phyloP scores from a whole-genome alignment of 2,113 vertebrate genomes.

The Paradoxurus hermaphroditus region DNA sequence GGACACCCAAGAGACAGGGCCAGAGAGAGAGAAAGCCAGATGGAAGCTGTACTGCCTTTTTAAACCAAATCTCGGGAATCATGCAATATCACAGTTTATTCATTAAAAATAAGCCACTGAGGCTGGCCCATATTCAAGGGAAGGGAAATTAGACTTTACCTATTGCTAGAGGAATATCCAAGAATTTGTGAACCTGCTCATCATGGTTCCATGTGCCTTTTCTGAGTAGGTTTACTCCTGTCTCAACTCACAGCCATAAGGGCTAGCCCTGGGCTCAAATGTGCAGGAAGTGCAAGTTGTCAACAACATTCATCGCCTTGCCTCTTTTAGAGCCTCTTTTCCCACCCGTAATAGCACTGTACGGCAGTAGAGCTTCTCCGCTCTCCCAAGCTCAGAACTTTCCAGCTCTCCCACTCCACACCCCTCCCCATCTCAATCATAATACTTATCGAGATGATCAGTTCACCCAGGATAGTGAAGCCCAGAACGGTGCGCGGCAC shows the following conservation, averaged over 20 bases:
- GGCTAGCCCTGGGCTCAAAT: background rate
- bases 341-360: background rate
- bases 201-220: background rate
- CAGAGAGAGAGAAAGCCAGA: background rate
- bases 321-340: background rate
- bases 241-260: background rate
- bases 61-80: background rate
- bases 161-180: background rate
- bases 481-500: background rate
- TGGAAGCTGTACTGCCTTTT: background rate
- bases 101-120: background rate
- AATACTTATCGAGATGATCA: background rate
- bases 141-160: background rate
- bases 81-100: background rate
- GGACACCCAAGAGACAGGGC: background rate
- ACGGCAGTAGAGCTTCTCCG: background rate
- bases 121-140: background rate
- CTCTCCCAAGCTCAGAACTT: background rate
- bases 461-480: background rate
- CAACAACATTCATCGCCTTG: background rate
- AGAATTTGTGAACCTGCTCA: background rate
- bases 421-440: background rate
- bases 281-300: background rate
- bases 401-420: background rate
- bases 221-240: background rate